These are phyloP conservation scores for Volucella bombylans DNA, from an alignment of 2,888 invertebrate species.

Conservation along the genomic window DNA sequence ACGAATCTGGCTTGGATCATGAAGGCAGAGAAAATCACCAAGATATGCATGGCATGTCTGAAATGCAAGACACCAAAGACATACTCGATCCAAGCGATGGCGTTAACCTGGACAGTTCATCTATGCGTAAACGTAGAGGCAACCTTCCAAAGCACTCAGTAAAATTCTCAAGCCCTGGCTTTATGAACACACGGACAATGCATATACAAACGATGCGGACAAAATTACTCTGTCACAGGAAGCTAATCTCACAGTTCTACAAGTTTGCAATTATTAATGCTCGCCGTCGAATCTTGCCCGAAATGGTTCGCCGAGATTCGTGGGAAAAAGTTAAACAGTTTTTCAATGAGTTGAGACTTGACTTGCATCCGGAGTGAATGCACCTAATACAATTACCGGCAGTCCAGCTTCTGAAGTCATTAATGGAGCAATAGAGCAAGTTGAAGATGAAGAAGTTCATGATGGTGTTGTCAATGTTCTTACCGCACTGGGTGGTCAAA, in stretches of 20 bases:
- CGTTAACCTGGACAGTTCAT: slow-evolving; percentile 71
- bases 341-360: slow-evolving; percentile 77
- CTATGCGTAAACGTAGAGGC: too few species aligned
- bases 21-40: slow-evolving; percentile 81
- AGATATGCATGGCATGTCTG: slow-evolving; percentile 77
- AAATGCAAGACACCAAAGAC: slow-evolving; percentile 76
- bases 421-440: slow-evolving; percentile 82
- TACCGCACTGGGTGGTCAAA: slow-evolving; percentile 80
- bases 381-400: slow-evolving; percentile 81
- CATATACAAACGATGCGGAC: slow-evolving; percentile 96
- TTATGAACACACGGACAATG: slow-evolving; percentile 96
- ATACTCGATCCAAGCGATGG: slow-evolving; percentile 76
- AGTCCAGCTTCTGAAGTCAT: slow-evolving; percentile 82
- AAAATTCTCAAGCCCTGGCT: slow-evolving; percentile 96
- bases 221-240: slow-evolving; percentile 93
- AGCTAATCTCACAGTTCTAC: slow-evolving; percentile 93
- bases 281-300: slow-evolving; percentile 93
- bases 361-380: slow-evolving; percentile 74
- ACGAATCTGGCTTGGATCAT: slow-evolving; percentile 85
- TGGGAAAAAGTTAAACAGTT: slow-evolving; percentile 88
- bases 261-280: slow-evolving; percentile 98
- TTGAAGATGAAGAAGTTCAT: slow-evolving; percentile 81
- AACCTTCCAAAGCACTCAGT: slow-evolving; percentile 94
- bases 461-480: slow-evolving; percentile 82
- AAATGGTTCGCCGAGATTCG: slow-evolving; percentile 96